Percentiles rank a stretch among this genome's conserved stretches.
Conservation (phyloP, 2,797 vertebrate species). For the Telmatherina bonti region DNA sequence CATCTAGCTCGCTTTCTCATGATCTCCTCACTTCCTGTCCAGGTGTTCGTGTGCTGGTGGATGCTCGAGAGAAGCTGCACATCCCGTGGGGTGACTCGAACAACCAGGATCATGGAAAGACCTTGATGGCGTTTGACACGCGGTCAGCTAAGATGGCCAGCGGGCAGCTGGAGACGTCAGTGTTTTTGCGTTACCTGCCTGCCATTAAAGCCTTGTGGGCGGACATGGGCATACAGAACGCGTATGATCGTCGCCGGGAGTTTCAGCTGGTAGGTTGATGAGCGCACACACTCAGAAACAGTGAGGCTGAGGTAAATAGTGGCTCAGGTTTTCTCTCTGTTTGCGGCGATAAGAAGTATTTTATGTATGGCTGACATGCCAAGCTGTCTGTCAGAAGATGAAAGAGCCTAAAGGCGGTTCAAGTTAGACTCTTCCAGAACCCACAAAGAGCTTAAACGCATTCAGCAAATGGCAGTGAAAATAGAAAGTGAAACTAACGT, state of each 20-base stretch:
- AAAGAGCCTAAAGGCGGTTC: constrained; percentile 1
- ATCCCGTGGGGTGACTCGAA: constrained; percentile 93
- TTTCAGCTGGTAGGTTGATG: constrained; percentile 93
- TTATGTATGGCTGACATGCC: background rate
- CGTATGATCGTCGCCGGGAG: constrained; percentile 95
- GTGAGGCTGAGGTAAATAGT: background rate
- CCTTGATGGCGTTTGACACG: constrained; percentile 94
- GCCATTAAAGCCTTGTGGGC: constrained; percentile 90
- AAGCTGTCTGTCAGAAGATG: background rate
- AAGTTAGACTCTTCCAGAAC: background rate
- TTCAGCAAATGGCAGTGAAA: background rate
- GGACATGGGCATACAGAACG: constrained; percentile 93
- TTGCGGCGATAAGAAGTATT: constrained; percentile 1
- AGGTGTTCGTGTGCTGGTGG: constrained; percentile 96
- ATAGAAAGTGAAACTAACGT: background rate
- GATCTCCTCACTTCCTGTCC: constrained; percentile 37
- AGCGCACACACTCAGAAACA: background rate
- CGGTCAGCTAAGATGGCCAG: constrained; percentile 85
- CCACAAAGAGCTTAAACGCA: background rate
- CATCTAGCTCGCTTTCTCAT: background rate
- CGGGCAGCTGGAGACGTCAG: constrained; percentile 89
- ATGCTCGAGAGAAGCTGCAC: constrained; percentile 97
- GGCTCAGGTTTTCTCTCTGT: background rate
- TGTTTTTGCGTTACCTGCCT: constrained; percentile 89
- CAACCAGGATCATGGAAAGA: constrained; percentile 90